Evolutionary conservation across 2,888 invertebrate genomes (phyloP).

Genomic region (Dioctria rufipes): DNA sequence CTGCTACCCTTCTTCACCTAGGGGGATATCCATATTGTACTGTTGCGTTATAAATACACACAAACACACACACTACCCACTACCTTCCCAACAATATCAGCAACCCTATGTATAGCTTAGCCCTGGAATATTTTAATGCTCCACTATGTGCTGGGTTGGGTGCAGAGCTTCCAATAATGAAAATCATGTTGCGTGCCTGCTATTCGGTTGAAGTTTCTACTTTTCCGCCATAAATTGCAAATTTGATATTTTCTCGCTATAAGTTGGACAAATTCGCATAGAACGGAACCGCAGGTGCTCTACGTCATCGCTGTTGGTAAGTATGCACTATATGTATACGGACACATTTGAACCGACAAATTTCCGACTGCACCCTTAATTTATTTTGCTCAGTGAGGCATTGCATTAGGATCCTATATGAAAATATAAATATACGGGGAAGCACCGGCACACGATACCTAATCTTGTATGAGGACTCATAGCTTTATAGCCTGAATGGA

Average conservation of each 20-base stretch:
- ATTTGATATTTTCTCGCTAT: slow-evolving; percentile 32
- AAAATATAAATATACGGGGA: no score
- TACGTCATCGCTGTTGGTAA: no score
- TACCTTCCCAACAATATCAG: background rate
- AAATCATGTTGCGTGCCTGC: slow-evolving; percentile 35
- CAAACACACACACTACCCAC: no score
- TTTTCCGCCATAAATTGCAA: slow-evolving; percentile 40
- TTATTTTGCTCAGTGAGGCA: slow-evolving; percentile 34
- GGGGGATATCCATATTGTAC: background rate
- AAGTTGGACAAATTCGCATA: background rate
- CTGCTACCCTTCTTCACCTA: no score
- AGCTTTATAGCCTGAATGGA: no score
- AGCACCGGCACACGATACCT: no score
- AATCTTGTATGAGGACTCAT: no score
- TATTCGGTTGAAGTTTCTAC: slow-evolving; percentile 24
- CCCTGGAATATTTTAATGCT: slow-evolving; percentile 30
- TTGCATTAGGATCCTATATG: background rate
- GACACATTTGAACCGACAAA: background rate
- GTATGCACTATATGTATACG: background rate
- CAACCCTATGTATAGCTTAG: background rate
- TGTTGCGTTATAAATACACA: background rate
- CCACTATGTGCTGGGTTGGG: background rate
- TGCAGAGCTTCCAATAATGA: slow-evolving; percentile 15
- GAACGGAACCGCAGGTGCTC: no score
- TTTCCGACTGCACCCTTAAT: slow-evolving; percentile 12